Conservation (phyloP, 2,113 vertebrate species). For the Sminthopsis crassicaudata region DNA sequence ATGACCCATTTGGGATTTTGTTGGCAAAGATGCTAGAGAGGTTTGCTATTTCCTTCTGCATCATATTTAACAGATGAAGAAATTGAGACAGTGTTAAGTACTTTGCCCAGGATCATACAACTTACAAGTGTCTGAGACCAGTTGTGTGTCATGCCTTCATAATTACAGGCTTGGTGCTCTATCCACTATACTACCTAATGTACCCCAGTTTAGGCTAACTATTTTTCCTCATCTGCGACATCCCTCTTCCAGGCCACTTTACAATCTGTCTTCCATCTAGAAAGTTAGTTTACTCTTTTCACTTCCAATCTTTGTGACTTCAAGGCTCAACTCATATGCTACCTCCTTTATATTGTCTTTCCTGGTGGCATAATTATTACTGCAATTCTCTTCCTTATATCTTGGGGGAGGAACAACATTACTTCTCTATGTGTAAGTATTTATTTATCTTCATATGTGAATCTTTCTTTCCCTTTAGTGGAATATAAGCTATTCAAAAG, state of each 20-base stretch:
- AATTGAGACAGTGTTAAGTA: background rate
- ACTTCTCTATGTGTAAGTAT: background rate
- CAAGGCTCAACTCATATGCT: background rate
- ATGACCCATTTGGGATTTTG: background rate
- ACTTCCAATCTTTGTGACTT: background rate
- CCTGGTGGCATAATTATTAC: background rate
- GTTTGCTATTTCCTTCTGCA: background rate
- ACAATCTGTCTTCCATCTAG: background rate
- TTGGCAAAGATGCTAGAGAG: background rate
- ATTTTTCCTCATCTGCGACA: background rate
- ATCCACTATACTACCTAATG: background rate
- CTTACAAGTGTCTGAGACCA: background rate
- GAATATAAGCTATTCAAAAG: background rate
- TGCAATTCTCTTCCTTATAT: background rate
- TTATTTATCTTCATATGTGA: background rate
- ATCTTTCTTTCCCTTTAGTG: background rate
- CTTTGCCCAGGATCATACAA: background rate
- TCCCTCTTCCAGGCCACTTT: background rate
- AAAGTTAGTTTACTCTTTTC: background rate
- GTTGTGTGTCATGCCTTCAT: background rate
- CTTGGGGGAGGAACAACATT: no score
- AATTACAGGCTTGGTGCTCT: background rate
- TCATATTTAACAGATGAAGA: background rate
- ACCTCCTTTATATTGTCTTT: background rate
- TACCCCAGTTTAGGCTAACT: background rate